phyloP scores from a whole-genome alignment of 2,113 vertebrate species.

The Lampris incognitus region DNA sequence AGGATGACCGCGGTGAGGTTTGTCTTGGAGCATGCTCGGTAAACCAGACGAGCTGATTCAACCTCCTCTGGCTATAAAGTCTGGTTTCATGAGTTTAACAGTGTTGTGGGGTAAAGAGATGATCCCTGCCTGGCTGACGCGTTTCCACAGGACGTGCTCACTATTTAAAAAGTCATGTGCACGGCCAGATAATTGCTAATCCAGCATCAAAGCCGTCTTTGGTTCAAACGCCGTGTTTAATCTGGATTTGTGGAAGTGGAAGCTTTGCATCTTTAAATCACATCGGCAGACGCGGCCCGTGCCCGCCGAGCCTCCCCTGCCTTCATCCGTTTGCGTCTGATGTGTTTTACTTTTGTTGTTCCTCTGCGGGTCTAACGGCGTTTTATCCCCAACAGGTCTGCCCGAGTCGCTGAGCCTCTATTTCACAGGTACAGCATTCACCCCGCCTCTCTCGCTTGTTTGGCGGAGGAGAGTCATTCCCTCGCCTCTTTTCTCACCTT shows the following conservation, averaged over 20 bases:
- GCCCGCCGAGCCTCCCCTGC: conserved; percentile 11
- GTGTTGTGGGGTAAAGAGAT: not conserved
- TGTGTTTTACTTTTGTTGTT: conserved; percentile 14
- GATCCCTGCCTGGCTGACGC: accelerated
- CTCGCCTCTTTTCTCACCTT: not conserved
- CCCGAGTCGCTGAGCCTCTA: conserved; percentile 91
- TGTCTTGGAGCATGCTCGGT: too few species aligned
- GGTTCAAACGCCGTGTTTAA: conserved; percentile 14
- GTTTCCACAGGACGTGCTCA: not conserved
- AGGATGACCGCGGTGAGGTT: too few species aligned
- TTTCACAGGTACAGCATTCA: conserved; percentile 89
- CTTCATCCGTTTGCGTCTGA: not conserved
- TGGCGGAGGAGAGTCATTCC: conserved; percentile 11
- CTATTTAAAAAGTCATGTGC: not conserved
- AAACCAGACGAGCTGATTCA: too few species aligned
- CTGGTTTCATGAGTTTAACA: too few species aligned
- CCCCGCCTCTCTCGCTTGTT: not conserved
- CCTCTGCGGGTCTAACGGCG: not conserved
- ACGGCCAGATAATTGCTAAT: conserved; percentile 35
- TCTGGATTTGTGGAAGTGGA: conserved; percentile 37
- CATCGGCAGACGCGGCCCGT: not conserved
- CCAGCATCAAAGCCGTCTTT: conserved; percentile 48
- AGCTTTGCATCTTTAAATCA: conserved; percentile 29
- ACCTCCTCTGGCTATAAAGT: too few species aligned
- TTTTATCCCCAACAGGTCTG: conserved; percentile 84